Base-by-base conservation (phyloP, 1,140 invertebrate genomes). In the Pogonomyrmex californicus region DNA sequence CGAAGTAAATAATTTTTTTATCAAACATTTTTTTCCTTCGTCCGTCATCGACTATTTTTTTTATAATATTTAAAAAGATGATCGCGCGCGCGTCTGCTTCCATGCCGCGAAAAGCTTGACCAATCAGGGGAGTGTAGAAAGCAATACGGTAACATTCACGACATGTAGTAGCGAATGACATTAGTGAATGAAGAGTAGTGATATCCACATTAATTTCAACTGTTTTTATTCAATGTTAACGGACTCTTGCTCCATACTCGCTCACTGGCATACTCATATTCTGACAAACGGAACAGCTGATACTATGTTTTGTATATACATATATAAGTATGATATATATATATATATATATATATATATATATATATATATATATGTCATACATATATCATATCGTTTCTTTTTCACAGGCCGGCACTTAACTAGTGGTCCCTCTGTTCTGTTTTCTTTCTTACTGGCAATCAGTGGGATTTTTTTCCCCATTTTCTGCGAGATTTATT, bases 371-470 rank as follows among this genome's bases (percentile, higher is more conserved):
- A n/a, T n/a, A n/a, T n/a, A n/a, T n/a, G n/a, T n/a, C n/a, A n/a
- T n/a, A n/a, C n/a, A n/a, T n/a, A 77, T 62, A 68, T 58, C 33
- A 51, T 68, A 63, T 49, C 51, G 76, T 78, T 89, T 89, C 68
- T 91, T 89, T 91, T 88, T 77, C 68, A 91, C 89, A 91, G 90
- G 90, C 90, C 90, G 90, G 90, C 90, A 91, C 90, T 91, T 91
- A 91, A 87, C 63, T 38, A 90, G 71, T 70, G 88, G 88, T 90
- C 87, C 89, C 90, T 87, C 85, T 88, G 85, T 90, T 88, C 41
- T 86, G 33, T 83, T 83, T 90, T 12, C 73, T 58, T 54, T 83
- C 38, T n/a, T 77, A 58, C 10, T 36, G 47, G 10, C 30, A 44
- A 30, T 66, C 56, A 58, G 30, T 71, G 60, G 12, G 36, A 65